These are phyloP conservation scores for Camponotus floridanus DNA, from an alignment of 1,140 invertebrate genomes.

Conservation along the genomic window DNA sequence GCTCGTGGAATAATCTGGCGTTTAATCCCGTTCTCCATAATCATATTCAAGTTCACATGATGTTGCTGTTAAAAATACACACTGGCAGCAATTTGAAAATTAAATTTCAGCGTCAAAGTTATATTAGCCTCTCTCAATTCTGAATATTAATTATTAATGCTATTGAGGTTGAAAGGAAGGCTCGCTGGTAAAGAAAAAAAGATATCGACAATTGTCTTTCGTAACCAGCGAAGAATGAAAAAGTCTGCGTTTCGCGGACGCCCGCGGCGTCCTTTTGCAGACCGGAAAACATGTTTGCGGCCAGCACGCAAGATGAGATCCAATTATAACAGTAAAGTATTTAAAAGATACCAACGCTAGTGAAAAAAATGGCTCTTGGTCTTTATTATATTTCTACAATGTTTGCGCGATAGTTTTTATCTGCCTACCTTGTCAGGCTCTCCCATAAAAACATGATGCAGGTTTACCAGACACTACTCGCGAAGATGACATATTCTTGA, in stretches of 20 bases:
- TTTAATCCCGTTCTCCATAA: not conserved
- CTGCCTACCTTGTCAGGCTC: too few relatives aligned
- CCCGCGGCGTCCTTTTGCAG: constrained; percentile 25
- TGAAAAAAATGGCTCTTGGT: constrained; percentile 16
- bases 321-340: constrained; percentile 56
- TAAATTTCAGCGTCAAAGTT: not conserved
- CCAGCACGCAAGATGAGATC: constrained; percentile 12
- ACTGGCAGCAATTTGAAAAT: not conserved
- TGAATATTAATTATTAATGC: not conserved
- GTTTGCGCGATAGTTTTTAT: constrained; percentile 9
- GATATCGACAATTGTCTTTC: constrained; percentile 12
- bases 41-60: not conserved
- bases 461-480: too few relatives aligned
- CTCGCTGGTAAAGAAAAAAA: not conserved
- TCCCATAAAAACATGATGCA: too few relatives aligned
- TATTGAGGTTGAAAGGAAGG: not conserved
- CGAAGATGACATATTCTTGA: too few relatives aligned
- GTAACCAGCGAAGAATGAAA: constrained; percentile 28
- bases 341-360: constrained; percentile 39
- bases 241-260: constrained; percentile 3
- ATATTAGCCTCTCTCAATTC: not conserved
- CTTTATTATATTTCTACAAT: constrained; percentile 9
- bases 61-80: not conserved
- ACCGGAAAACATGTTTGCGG: constrained; percentile 46
- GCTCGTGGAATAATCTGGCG: not conserved